phyloP scores from a whole-genome alignment of 2,888 invertebrate genomes.

The Ophion obscuratus region DNA sequence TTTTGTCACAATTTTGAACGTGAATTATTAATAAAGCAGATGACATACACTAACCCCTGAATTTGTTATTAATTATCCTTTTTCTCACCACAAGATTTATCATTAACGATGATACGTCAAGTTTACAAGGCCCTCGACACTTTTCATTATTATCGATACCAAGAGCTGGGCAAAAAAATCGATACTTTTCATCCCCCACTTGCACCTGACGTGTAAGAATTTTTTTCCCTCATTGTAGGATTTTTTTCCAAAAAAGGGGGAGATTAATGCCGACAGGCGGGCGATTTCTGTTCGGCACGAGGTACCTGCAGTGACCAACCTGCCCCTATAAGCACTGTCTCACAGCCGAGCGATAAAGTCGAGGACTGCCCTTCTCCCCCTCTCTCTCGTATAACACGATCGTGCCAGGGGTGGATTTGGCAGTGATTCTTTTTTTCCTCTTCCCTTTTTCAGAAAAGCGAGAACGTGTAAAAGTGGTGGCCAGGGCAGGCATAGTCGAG shows the following conservation, averaged over 20 bases:
- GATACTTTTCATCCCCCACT: not conserved
- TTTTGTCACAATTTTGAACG: not conserved
- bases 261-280: conserved; percentile 64
- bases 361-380: conserved; percentile 63
- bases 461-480: conserved; percentile 62
- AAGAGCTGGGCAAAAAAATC: not conserved
- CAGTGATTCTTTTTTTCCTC: conserved; percentile 61
- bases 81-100: too few species aligned
- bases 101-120: not conserved
- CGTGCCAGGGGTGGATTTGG: conserved; percentile 57
- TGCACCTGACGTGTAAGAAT: conserved; percentile 51
- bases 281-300: conserved; percentile 38
- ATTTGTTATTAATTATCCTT: too few species aligned
- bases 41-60: not conserved
- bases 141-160: not conserved
- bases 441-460: conserved; percentile 66
- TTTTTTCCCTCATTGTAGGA: conserved; percentile 32
- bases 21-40: not conserved
- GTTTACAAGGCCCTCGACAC: not conserved
- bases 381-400: conserved; percentile 53
- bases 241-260: conserved; percentile 56
- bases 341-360: conserved; percentile 73
- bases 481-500: conserved; percentile 81
- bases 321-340: conserved; percentile 73
- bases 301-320: conserved; percentile 82